Evolutionary conservation across 1,140 invertebrate species (phyloP).

Genomic region (Mamestra configurata): DNA sequence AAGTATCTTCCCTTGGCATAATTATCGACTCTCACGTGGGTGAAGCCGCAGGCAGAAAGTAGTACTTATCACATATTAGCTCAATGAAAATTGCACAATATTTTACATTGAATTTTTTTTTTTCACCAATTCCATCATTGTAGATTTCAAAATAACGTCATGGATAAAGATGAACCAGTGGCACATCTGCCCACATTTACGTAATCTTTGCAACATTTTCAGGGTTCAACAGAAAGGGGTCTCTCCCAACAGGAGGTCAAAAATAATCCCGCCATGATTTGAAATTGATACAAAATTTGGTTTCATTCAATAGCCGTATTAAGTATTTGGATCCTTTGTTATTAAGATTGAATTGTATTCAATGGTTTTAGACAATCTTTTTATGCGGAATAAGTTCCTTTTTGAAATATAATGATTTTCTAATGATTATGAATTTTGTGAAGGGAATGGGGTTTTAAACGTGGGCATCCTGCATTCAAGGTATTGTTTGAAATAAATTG

Average conservation of each 20-base stretch:
- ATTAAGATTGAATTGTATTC: constrained; percentile 48
- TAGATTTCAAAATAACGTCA: too few relatives aligned
- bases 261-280: constrained; percentile 70
- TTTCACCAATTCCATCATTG: too few relatives aligned
- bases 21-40: too few relatives aligned
- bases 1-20: too few relatives aligned
- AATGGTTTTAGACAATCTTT: constrained; percentile 33
- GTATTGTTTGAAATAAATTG: background rate
- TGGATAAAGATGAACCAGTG: too few relatives aligned
- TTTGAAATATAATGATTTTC: constrained; percentile 40
- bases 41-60: too few relatives aligned
- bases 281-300: constrained; percentile 81
- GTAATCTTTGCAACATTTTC: constrained; percentile 50
- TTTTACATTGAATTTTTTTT: too few relatives aligned
- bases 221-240: constrained; percentile 59
- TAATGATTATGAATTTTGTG: constrained; percentile 36
- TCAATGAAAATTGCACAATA: too few relatives aligned
- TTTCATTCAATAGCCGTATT: constrained; percentile 73
- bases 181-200: background rate
- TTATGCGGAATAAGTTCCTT: constrained; percentile 1
- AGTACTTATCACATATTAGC: too few relatives aligned
- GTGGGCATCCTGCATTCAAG: background rate
- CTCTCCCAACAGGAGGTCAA: constrained; percentile 67
- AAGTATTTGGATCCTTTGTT: constrained; percentile 57
- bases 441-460: background rate